Evolutionary conservation across 2,797 vertebrate species (phyloP).

Genomic region (Telmatherina bonti): DNA sequence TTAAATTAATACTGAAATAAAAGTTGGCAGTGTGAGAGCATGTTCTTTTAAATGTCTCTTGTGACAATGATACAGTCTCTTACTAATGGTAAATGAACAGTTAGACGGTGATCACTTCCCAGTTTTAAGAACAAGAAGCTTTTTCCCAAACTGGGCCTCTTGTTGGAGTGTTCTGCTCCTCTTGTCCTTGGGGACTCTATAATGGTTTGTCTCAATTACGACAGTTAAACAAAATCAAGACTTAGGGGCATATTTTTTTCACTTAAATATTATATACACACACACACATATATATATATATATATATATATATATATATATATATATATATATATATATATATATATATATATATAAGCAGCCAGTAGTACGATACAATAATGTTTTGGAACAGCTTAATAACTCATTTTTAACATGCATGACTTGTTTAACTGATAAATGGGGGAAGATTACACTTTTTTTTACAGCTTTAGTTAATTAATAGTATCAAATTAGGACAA

Average conservation of each 20-base stretch:
- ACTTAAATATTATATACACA: too few relatives aligned
- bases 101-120: constrained; percentile 52
- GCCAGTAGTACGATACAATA: constrained; percentile 18
- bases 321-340: too few relatives aligned
- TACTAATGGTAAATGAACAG: constrained; percentile 44
- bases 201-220: constrained; percentile 2
- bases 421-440: constrained; percentile 43
- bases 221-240: constrained; percentile 16
- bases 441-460: constrained; percentile 36
- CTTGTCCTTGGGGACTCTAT: constrained; percentile 4
- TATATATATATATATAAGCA: too few relatives aligned
- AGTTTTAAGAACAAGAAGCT: constrained; percentile 30
- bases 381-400: constrained; percentile 24
- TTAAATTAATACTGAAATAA: constrained; percentile 22
- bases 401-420: constrained; percentile 31
- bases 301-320: too few relatives aligned
- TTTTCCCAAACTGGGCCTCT: constrained; percentile 14
- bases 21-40: constrained; percentile 9
- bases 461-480: constrained; percentile 56
- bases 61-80: constrained; percentile 22
- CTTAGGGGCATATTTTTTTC: not conserved
- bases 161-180: constrained; percentile 7
- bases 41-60: constrained; percentile 35
- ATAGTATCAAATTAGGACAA: constrained; percentile 53
- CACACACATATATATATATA: too few relatives aligned